A percentile compares a stretch with the other conserved stretches of the same genome.
Evolutionary conservation across 2,113 vertebrate species (phyloP).

Genomic region (chimpanzee (Pan troglodytes)): DNA sequence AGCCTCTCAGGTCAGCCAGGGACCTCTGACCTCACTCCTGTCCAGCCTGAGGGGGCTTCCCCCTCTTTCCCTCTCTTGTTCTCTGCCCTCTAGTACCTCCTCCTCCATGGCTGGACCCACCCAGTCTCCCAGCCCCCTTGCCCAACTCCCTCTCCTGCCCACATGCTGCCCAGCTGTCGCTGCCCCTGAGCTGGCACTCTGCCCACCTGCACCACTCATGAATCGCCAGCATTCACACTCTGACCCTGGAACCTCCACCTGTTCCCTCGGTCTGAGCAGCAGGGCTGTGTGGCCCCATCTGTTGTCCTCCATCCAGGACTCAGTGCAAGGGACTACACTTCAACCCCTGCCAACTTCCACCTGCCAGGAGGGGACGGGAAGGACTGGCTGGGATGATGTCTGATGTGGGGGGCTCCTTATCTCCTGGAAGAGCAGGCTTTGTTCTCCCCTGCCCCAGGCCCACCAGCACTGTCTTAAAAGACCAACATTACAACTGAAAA

Average conservation of each 20-base stretch:
- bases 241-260: constrained; percentile 68
- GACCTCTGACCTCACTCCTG: constrained; percentile 5
- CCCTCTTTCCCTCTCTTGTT: not conserved
- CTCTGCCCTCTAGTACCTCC: not conserved
- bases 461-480: not conserved
- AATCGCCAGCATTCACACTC: constrained; percentile 68
- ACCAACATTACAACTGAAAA: too few relatives aligned
- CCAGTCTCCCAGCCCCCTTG: not conserved
- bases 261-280: constrained; percentile 56
- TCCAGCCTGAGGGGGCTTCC: not conserved
- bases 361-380: not conserved
- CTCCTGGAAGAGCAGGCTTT: not conserved
- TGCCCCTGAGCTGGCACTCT: constrained; percentile 41
- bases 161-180: constrained; percentile 72
- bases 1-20: not conserved
- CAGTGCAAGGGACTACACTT: not conserved
- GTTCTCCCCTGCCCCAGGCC: not conserved
- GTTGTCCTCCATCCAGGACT: constrained; percentile 55
- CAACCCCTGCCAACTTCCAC: constrained; percentile 34
- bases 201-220: constrained; percentile 52
- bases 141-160: constrained; percentile 24
- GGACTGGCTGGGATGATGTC: not conserved
- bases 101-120: not conserved
- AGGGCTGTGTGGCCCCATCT: constrained; percentile 61
- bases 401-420: not conserved